Percentiles rank a stretch among this genome's conserved stretches.
Evolutionary conservation across 2,888 invertebrate genomes (phyloP).

Genomic region (Acanthopleura granulata): DNA sequence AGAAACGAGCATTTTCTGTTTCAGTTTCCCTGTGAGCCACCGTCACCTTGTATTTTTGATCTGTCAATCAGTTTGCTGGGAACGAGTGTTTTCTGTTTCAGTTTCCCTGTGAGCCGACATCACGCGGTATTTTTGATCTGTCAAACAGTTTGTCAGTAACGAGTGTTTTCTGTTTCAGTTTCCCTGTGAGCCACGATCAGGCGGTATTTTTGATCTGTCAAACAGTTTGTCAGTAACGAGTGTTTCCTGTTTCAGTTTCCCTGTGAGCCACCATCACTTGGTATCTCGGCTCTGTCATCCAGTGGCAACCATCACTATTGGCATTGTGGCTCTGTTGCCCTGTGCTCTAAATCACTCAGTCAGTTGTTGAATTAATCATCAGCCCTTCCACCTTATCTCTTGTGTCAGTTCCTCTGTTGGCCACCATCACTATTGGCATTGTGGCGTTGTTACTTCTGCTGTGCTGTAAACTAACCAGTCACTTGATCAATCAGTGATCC

Average conservation of each 20-base stretch:
- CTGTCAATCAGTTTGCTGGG: no score
- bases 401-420: constrained; percentile 68
- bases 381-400: no score
- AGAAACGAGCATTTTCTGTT: no score
- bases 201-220: constrained; percentile 56
- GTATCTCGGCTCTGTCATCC: constrained; percentile 59
- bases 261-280: constrained; percentile 65
- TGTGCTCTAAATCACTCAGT: constrained; percentile 60
- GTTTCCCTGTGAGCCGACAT: constrained; percentile 25
- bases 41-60: no score
- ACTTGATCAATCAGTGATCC: no score
- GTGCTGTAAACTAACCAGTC: no score
- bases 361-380: no score
- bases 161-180: constrained; percentile 37
- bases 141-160: no score
- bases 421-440: constrained; percentile 62
- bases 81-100: constrained; percentile 21
- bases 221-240: background rate
- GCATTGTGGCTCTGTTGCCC: constrained; percentile 60
- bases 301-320: constrained; percentile 65
- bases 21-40: no score
- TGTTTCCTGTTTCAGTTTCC: constrained; percentile 55
- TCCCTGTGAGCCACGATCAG: constrained; percentile 65
- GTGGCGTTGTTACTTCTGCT: constrained; percentile 60
- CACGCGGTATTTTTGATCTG: no score